A percentile compares a stretch with the other conserved stretches of the same genome.
These are phyloP conservation scores for Erithacus rubecula DNA, from an alignment of 2,797 vertebrate species.

Conservation along the genomic window DNA sequence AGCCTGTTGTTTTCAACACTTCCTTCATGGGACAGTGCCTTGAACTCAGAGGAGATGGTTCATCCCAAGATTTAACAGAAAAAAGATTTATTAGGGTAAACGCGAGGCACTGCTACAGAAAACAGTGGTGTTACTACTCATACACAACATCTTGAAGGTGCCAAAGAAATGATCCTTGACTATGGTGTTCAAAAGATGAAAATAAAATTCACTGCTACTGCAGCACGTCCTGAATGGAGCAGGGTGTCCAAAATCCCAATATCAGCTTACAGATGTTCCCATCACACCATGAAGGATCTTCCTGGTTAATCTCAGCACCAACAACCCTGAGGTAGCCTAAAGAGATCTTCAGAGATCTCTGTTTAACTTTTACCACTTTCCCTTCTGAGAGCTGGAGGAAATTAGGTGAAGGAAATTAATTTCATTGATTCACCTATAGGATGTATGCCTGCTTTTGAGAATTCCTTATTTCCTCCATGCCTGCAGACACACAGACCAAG, in stretches of 20 bases:
- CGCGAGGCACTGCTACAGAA: background rate
- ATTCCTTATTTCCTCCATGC: background rate
- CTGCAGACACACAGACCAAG: background rate
- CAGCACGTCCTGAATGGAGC: rapidly evolving
- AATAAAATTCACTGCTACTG: background rate
- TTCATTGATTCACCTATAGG: background rate
- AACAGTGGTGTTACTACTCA: background rate
- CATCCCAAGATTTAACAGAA: background rate
- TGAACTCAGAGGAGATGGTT: background rate
- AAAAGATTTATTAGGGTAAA: background rate
- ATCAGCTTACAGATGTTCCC: background rate
- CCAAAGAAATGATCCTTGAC: background rate
- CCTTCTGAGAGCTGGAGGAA: background rate
- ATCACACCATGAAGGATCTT: background rate
- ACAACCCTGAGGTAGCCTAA: background rate
- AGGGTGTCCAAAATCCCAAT: background rate
- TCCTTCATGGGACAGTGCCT: constrained; percentile 1
- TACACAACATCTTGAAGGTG: background rate
- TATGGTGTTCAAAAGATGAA: background rate
- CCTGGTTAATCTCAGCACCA: background rate
- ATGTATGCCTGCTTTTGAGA: background rate
- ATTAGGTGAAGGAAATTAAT: background rate
- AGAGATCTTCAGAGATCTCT: background rate
- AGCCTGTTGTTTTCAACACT: constrained; percentile 23
- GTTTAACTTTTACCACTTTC: background rate